Base-by-base conservation (phyloP, 2,888 invertebrate genomes). In the Creontiades dilutus region DNA sequence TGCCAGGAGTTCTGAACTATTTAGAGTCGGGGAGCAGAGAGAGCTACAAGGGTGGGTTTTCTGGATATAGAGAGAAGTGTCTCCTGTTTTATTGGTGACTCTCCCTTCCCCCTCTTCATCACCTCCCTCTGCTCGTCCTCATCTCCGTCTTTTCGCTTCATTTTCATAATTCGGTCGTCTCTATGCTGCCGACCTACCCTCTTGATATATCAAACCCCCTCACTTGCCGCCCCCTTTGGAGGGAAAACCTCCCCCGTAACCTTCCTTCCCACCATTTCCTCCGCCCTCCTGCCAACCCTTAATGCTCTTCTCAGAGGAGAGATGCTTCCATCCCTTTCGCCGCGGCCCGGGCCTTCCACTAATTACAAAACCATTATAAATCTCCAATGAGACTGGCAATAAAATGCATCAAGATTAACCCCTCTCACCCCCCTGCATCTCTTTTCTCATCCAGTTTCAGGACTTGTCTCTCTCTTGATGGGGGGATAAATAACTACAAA, bases 341-440 rank as follows among this genome's bases (percentile, higher is more conserved):
- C 87, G 28, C 28, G n/a, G 28, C 88, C n/a, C 47, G 52, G 55
- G 57, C n/a, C 80, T 89, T 90, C 89, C 91, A 90, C 91, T 91
- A 91, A 91, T 91, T 91, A 91, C 91, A 90, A 91, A 91, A 91
- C 91, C 91, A 91, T 91, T 91, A 91, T 91, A 91, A 91, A 91
- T 91, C 91, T 90, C 89, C 91, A 90, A 91, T 91, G 91, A 90
- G 90, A 87, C 80, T 68, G 90, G 91, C 91, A 90, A 91, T 91
- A 91, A 91, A 91, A 91, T 91, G 91, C 91, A 91, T 91, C 91
- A 91, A 91, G 91, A 91, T 91, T 91, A 91, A 86, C 84, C 85
- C 86, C 27, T 27, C 57, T 19, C 68, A 46, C 90, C 78, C 11
- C 86, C 23, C 13, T 52, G 28, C 37, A n/a, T 55, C 23, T 27